Percentiles rank a stretch among this genome's conserved stretches.
Evolutionary conservation across 2,888 invertebrate species (phyloP).

Genomic region (Apomyelois bistriatella): DNA sequence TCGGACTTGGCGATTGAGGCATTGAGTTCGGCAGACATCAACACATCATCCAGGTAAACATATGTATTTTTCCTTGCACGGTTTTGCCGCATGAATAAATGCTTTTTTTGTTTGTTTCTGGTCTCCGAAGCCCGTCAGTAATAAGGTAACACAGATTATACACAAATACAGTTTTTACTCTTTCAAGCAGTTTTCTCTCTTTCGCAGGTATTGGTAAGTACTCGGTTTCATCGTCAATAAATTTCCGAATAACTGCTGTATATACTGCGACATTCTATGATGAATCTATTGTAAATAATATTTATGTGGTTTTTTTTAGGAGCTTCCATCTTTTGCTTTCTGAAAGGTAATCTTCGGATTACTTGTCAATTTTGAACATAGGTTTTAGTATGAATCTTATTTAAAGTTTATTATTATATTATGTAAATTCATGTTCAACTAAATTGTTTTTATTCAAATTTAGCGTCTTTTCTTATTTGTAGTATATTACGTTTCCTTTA

Average conservation of each 20-base stretch:
- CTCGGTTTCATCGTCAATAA: conserved; percentile 24
- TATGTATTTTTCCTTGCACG: conserved; percentile 36
- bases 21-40: conserved; percentile 41
- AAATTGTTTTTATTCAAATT: too few species aligned
- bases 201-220: conserved; percentile 32
- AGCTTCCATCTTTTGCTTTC: conserved; percentile 40
- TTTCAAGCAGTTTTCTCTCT: conserved; percentile 12
- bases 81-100: conserved; percentile 39
- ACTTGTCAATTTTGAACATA: neutral
- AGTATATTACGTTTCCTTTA: too few species aligned
- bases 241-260: conserved; percentile 61
- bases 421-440: too few species aligned
- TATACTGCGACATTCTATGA: conserved; percentile 45
- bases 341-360: conserved; percentile 15
- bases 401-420: too few species aligned
- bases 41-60: conserved; percentile 61
- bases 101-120: conserved; percentile 32
- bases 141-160: conserved; percentile 46
- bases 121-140: conserved; percentile 19
- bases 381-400: neutral
- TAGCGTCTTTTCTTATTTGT: too few species aligned
- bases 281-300: conserved; percentile 39
- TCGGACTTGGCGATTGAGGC: conserved; percentile 64
- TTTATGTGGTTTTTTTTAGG: conserved; percentile 35
- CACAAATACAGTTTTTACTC: conserved; percentile 18